These are phyloP conservation scores for Mesaphorura yosii DNA, from an alignment of 1,140 invertebrate species.

Conservation along the genomic window DNA sequence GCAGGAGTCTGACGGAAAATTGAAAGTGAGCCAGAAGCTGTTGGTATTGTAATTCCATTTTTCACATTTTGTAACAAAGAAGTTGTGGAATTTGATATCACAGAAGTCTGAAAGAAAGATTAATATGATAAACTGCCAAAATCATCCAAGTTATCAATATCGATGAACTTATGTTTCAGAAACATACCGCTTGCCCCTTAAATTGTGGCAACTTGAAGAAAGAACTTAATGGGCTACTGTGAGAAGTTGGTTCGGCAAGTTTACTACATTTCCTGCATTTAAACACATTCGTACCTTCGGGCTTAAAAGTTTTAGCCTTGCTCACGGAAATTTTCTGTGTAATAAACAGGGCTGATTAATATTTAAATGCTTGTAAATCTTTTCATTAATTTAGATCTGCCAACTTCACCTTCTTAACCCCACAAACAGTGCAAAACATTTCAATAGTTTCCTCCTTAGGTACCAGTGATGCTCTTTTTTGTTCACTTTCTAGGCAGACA, in stretches of 20 bases:
- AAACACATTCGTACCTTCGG: not conserved
- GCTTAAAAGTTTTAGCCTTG: slow-evolving; percentile 11
- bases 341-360: not conserved
- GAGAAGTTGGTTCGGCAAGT: slow-evolving; percentile 1
- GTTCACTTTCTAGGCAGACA: not conserved
- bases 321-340: slow-evolving; percentile 15
- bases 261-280: not conserved
- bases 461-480: not conserved
- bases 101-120: too few species aligned
- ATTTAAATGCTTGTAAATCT: not conserved
- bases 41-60: too few species aligned
- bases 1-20: too few species aligned
- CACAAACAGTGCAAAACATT: slow-evolving; percentile 12
- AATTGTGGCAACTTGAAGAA: slow-evolving; percentile 1
- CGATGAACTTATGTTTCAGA: too few species aligned
- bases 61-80: too few species aligned
- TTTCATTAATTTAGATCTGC: slow-evolving; percentile 1
- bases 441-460: slow-evolving; percentile 9
- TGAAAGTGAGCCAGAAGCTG: too few species aligned
- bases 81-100: too few species aligned
- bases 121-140: too few species aligned
- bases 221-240: not conserved
- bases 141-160: too few species aligned
- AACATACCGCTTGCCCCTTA: too few species aligned
- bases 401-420: not conserved